Conservation (phyloP, 1,140 invertebrate species). For the Sinella curviseta region DNA sequence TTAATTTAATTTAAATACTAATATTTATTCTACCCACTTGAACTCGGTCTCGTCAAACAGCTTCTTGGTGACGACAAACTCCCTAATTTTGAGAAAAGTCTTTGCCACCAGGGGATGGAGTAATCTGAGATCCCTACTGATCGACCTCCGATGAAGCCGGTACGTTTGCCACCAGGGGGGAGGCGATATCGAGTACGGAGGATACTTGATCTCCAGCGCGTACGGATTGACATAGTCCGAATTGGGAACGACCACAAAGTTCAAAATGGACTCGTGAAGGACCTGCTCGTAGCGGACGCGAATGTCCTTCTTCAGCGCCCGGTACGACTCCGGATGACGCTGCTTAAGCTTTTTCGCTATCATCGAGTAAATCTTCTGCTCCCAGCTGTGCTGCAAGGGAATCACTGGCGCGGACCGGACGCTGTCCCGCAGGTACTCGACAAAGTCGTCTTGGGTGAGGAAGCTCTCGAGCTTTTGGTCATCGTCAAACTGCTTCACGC, state of each 20-base stretch:
- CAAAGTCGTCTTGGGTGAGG: conserved; percentile 43
- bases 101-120: conserved; percentile 38
- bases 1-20: not conserved
- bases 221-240: conserved; percentile 33
- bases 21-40: not conserved
- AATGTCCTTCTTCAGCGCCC: conserved; percentile 32
- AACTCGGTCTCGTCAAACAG: conserved; percentile 24
- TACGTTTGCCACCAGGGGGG: conserved; percentile 40
- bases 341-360: conserved; percentile 27
- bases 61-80: conserved; percentile 32
- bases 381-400: conserved; percentile 35
- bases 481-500: not conserved
- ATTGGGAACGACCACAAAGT: conserved; percentile 37
- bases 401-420: conserved; percentile 40
- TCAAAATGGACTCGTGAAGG: conserved; percentile 37
- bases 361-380: conserved; percentile 30
- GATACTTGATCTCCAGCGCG: conserved; percentile 35
- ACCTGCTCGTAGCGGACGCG: conserved; percentile 33
- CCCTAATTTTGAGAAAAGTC: conserved; percentile 42
- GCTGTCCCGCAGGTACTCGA: conserved; percentile 41
- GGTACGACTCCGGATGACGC: conserved; percentile 27
- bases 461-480: conserved; percentile 31
- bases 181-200: conserved; percentile 25
- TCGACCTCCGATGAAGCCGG: not conserved
- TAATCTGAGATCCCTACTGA: conserved; percentile 28